Evolutionary conservation across 1,140 invertebrate genomes (phyloP), one percentile per base, ranked within the genome.

Genomic region (Calliphora vicina): DNA sequence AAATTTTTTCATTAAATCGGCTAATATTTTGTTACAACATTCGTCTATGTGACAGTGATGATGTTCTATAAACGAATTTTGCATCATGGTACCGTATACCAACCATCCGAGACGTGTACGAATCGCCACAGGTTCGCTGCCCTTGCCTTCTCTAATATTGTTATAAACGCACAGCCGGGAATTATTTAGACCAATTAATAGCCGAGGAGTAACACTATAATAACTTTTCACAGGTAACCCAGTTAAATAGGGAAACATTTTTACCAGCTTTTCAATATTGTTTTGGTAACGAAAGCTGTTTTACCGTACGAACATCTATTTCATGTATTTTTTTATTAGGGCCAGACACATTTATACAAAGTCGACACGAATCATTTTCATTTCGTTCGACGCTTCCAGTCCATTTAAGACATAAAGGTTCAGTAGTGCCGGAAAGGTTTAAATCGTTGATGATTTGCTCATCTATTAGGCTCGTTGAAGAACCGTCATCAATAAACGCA

Each of bases 181-280:
- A 42, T 82, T n/a, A 17, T 82, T 82, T 2, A 82, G 26, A 35
- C 80, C 80, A 29, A 82, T 82, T 67, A 82, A 67, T 67, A 82
- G 10, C n/a, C 71, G 29, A 13, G 82, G 82, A 17, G 10, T n/a
- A 15, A 4, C 82, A 72, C 43, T 26, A 13, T 12, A 9, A 35
- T 82, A 57, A 61, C 35, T 45, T 29, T 61, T 10, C 15, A 67
- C n/a, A 35, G 45, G 26, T 12, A 82, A 20, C 9, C 50, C 50
- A 12, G 15, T 2, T 9, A 82, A 61, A 27, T 82, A 23, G 9
- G 15, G 35, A 35, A n/a, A 61, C 1, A 27, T 8, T 23, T 61
- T 45, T 2, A 15, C 13, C 8, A 81, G 5, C 17, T 57, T 61
- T 42, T 81, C 23, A 61, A n/a, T 29, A 61, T 81, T 81, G 80